phyloP scores from a whole-genome alignment of 2,113 vertebrate species.

The Collichthys lucidus region DNA sequence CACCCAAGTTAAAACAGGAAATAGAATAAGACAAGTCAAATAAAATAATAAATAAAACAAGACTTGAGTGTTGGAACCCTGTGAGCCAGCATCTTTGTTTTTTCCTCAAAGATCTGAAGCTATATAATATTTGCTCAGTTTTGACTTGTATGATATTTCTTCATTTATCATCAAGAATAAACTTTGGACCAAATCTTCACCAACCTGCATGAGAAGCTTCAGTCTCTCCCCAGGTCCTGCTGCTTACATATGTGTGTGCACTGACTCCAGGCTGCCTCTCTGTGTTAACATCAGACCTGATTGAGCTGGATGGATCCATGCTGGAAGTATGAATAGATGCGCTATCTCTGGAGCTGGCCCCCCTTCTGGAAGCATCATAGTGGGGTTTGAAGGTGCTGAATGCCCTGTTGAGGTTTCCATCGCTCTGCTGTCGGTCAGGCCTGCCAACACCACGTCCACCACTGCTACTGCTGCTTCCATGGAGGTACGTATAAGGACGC shows the following conservation, averaged over 20 bases:
- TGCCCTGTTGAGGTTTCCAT: slow-evolving; percentile 57
- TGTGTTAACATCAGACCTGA: slow-evolving; percentile 67
- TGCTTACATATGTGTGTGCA: slow-evolving; percentile 42
- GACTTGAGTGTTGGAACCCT: not conserved
- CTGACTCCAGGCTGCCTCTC: slow-evolving; percentile 62
- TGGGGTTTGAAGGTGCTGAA: slow-evolving; percentile 83
- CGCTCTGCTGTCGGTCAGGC: slow-evolving; percentile 59
- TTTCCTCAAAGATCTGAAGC: not conserved
- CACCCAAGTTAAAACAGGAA: not conserved
- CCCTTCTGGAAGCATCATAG: slow-evolving; percentile 77
- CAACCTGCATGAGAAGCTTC: slow-evolving; percentile 73
- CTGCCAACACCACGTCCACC: slow-evolving; percentile 32
- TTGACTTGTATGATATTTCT: not conserved
- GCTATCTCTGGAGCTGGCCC: slow-evolving; percentile 56
- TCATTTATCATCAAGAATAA: not conserved
- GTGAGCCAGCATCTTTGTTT: not conserved
- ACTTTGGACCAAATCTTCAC: slow-evolving; percentile 37
- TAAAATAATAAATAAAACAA: not conserved
- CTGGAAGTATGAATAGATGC: slow-evolving; percentile 64
- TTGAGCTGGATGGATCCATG: slow-evolving; percentile 76
- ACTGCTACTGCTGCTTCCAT: slow-evolving; percentile 25
- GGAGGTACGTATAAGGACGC: slow-evolving; percentile 60
- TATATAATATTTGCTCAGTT: not conserved
- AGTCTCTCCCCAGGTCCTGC: slow-evolving; percentile 58
- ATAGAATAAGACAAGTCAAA: not conserved